A percentile compares a stretch with the other conserved stretches of the same genome.
These are phyloP conservation scores for Ctenodactylus gundi DNA, from an alignment of 2,113 vertebrate species.

Conservation along the genomic window DNA sequence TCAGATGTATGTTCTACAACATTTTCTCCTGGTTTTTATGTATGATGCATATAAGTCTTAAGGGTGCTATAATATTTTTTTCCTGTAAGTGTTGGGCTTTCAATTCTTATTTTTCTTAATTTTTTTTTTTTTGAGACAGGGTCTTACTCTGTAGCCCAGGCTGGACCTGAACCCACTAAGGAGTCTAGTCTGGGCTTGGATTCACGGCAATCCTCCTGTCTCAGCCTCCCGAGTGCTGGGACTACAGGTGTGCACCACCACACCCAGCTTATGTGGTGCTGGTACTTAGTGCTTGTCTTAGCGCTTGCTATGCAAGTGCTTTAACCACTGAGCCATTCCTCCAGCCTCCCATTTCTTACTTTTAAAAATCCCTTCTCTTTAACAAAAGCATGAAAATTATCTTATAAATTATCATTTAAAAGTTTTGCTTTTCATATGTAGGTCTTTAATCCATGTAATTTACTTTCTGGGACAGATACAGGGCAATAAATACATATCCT, in stretches of 20 bases:
- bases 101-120: background rate
- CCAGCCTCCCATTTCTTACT: too few species aligned
- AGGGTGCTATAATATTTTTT: background rate
- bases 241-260: too few species aligned
- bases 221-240: too few species aligned
- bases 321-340: too few species aligned
- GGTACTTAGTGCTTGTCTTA: too few species aligned
- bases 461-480: background rate
- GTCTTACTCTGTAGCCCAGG: too few species aligned
- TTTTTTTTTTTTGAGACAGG: too few species aligned
- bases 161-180: too few species aligned
- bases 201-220: too few species aligned
- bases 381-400: background rate
- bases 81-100: background rate
- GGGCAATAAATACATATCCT: background rate
- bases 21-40: background rate
- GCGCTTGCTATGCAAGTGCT: too few species aligned
- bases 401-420: background rate
- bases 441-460: background rate
- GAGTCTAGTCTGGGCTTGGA: too few species aligned
- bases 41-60: background rate
- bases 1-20: background rate
- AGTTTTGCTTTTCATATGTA: background rate
- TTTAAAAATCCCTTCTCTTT: background rate
- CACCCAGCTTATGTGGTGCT: too few species aligned